These are phyloP conservation scores for Apogon hyalosoma DNA, from an alignment of 2,797 vertebrate genomes.

Conservation along the genomic window DNA sequence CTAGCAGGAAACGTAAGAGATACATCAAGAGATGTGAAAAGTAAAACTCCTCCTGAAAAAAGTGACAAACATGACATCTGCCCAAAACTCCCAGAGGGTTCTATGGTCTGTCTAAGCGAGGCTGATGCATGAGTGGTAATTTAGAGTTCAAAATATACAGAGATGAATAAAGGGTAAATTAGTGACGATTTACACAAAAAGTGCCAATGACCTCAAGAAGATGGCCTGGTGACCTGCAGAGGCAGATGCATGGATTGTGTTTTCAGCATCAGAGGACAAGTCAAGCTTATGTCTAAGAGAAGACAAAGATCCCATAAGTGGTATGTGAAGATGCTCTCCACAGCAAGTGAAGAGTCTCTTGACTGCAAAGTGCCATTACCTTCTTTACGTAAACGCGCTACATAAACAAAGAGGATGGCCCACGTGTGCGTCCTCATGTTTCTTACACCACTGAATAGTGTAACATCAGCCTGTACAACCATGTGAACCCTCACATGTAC, in stretches of 20 bases:
- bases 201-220: constrained; percentile 4
- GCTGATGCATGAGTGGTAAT: constrained; percentile 31
- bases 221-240: background rate
- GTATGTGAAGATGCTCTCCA: background rate
- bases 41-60: constrained; percentile 7
- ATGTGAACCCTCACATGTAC: constrained; percentile 3
- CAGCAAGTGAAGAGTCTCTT: constrained; percentile 26
- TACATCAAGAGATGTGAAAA: constrained; percentile 2
- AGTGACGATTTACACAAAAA: constrained; percentile 5
- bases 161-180: constrained; percentile 34
- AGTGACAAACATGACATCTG: background rate
- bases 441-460: constrained; percentile 5
- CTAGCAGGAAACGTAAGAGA: constrained; percentile 16
- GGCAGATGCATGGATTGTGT: background rate
- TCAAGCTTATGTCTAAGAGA: background rate
- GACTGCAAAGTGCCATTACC: constrained; percentile 38
- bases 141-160: constrained; percentile 25
- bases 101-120: constrained; percentile 22
- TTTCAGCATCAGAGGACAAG: constrained; percentile 9
- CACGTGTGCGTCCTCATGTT: constrained; percentile 10
- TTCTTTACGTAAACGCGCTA: constrained; percentile 20
- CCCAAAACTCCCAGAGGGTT: constrained; percentile 33
- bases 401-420: constrained; percentile 20
- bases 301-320: background rate
- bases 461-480: background rate